Evolutionary conservation across 2,113 vertebrate genomes (phyloP).

Genomic region (Xerus inauris): DNA sequence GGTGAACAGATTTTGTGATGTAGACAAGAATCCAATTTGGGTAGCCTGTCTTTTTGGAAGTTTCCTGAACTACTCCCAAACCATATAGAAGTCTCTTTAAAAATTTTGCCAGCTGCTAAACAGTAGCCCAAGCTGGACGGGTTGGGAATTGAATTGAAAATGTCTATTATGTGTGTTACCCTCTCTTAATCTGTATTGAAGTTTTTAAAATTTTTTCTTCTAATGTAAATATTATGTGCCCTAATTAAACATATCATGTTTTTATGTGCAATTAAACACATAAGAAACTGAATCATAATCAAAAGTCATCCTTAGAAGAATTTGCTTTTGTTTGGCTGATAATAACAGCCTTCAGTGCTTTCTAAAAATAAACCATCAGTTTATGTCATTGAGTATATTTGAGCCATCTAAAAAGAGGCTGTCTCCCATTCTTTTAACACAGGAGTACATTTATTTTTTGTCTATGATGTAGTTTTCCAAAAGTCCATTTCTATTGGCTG

Average conservation of each 20-base stretch:
- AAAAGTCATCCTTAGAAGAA: constrained; percentile 42
- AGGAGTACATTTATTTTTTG: constrained; percentile 69
- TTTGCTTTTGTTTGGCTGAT: constrained; percentile 55
- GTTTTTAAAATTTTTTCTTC: not conserved
- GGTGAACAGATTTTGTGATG: not conserved
- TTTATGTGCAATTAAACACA: not conserved
- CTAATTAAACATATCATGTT: not conserved
- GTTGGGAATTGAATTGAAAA: constrained; percentile 31
- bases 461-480: constrained; percentile 69
- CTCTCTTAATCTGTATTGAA: not conserved
- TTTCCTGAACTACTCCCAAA: not conserved
- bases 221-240: not conserved
- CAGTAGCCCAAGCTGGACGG: not conserved
- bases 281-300: not conserved
- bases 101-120: not conserved
- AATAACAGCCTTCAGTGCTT: constrained; percentile 40
- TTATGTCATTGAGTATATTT: constrained; percentile 65
- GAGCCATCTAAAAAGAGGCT: constrained; percentile 59
- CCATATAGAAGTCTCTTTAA: not conserved
- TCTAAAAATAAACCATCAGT: constrained; percentile 65
- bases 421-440: not conserved
- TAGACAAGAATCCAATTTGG: not conserved
- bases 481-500: constrained; percentile 70
- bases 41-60: not conserved
- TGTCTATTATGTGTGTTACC: not conserved